Percentiles rank a stretch among this genome's conserved stretches.
Evolutionary conservation across 2,113 vertebrate species (phyloP).

Genomic region (Oreotrochilus melanogaster): DNA sequence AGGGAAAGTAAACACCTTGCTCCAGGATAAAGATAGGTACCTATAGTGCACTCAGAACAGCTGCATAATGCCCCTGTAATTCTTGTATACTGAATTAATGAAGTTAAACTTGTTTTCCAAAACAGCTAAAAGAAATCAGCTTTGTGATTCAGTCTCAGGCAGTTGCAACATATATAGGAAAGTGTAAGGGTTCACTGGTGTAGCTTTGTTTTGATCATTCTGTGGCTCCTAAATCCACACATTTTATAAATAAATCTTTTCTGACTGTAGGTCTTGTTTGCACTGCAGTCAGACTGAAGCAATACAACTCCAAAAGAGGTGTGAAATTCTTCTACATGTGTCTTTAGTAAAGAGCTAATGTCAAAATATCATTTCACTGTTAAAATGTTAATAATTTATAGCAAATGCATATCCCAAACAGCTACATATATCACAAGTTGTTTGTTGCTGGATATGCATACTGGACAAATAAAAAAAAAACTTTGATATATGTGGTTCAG

Average conservation of each 20-base stretch:
- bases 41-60: background rate
- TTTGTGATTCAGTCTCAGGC: background rate
- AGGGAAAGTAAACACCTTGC: background rate
- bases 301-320: background rate
- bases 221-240: background rate
- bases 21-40: background rate
- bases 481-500: background rate
- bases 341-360: background rate
- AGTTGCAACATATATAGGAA: background rate
- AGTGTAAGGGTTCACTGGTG: background rate
- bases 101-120: background rate
- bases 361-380: background rate
- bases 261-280: background rate
- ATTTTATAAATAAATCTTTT: constrained; percentile 26
- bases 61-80: accelerated
- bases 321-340: background rate
- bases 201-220: background rate
- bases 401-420: background rate
- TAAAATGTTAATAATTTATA: background rate
- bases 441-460: background rate
- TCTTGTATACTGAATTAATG: background rate
- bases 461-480: background rate
- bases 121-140: background rate
- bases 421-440: background rate
- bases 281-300: constrained; percentile 1